phyloP scores from a whole-genome alignment of 2,113 vertebrate genomes.

The Psittacara wagleri region DNA sequence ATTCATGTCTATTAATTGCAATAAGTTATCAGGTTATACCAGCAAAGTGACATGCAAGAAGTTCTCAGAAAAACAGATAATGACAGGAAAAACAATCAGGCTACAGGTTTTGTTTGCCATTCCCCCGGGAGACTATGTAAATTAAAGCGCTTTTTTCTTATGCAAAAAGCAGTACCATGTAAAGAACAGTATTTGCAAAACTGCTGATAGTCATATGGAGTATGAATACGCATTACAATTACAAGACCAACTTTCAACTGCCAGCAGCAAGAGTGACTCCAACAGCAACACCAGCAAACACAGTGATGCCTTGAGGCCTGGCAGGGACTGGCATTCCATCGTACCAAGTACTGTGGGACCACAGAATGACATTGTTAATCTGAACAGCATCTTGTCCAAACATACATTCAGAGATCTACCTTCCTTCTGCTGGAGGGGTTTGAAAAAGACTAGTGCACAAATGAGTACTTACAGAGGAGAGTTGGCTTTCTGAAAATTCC shows the following conservation, averaged over 20 bases:
- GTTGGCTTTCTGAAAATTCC: not conserved
- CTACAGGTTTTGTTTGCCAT: conserved; percentile 36
- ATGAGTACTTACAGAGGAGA: not conserved
- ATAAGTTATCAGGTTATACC: not conserved
- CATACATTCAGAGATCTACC: not conserved
- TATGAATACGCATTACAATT: not conserved
- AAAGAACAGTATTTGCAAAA: conserved; percentile 37
- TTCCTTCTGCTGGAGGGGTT: not conserved
- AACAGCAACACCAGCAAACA: not conserved
- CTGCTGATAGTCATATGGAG: not conserved
- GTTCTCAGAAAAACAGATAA: conserved; percentile 31
- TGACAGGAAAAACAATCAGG: conserved; percentile 42
- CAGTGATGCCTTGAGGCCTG: not conserved
- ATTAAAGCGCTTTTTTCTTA: conserved; percentile 32
- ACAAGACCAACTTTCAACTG: not conserved
- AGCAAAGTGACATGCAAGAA: not conserved
- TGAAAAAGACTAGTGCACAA: not conserved
- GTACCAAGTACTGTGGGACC: not conserved
- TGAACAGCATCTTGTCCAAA: not conserved
- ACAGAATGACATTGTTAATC: not conserved
- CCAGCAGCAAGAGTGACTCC: not conserved
- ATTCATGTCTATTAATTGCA: conserved; percentile 8
- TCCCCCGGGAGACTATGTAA: not conserved
- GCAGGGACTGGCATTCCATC: rapidly evolving
- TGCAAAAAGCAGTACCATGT: not conserved